Percentiles rank a stretch among this genome's conserved stretches.
Evolutionary conservation across 2,888 invertebrate species (phyloP).

Genomic region (Eupithecia dodoneata): DNA sequence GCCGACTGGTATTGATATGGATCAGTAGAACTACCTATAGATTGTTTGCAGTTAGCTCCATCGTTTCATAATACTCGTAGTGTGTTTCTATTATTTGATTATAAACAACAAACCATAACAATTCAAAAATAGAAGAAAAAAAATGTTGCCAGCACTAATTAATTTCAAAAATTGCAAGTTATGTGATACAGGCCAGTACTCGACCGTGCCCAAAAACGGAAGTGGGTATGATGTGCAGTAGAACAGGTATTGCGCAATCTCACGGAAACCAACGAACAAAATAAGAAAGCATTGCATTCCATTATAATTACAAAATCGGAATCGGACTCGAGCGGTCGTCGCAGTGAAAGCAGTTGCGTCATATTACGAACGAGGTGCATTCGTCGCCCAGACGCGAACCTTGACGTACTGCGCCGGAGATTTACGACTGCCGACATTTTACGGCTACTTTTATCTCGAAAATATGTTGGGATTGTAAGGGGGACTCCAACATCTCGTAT

Average conservation of each 20-base stretch:
- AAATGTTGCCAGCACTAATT: background rate
- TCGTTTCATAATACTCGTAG: too few species aligned
- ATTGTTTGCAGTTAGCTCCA: too few species aligned
- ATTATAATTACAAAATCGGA: conserved; percentile 75
- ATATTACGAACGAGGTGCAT: conserved; percentile 45
- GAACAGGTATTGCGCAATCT: conserved; percentile 61
- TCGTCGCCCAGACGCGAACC: conserved; percentile 26
- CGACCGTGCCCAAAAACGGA: conserved; percentile 62
- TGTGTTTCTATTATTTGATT: too few species aligned
- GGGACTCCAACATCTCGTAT: too few species aligned
- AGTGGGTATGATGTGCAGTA: conserved; percentile 60
- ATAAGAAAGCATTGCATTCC: conserved; percentile 79
- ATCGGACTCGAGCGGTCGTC: conserved; percentile 50
- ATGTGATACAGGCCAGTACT: conserved; percentile 11
- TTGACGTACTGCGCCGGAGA: conserved; percentile 22
- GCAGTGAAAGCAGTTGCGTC: conserved; percentile 78
- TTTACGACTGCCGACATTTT: conserved; percentile 34
- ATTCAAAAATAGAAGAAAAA: conserved; percentile 6
- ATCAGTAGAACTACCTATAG: too few species aligned
- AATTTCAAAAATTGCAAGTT: conserved; percentile 16
- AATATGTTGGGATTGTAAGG: too few species aligned
- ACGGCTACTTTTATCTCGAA: background rate
- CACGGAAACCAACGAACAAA: conserved; percentile 68
- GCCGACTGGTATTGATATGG: too few species aligned
- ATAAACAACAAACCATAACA: background rate